Base-by-base conservation (phyloP, 2,888 invertebrate species). In the Stenodema calcarata region DNA sequence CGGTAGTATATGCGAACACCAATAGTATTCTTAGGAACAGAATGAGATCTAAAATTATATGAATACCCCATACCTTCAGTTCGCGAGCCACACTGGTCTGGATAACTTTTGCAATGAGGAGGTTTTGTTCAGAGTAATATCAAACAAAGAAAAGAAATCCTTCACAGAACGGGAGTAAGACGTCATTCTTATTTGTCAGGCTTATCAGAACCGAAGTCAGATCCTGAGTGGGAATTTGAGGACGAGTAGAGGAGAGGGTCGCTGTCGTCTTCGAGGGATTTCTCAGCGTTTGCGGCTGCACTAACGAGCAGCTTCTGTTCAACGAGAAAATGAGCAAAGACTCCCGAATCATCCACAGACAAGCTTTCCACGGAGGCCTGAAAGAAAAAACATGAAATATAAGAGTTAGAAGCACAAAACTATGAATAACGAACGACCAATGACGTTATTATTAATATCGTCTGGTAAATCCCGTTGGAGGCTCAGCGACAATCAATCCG, bases 291-390 rank as follows among this genome's bases (percentile, higher is more conserved):
- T 16, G 42, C 11, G 0, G 82, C 23, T 0, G 86, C 86, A 18
- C 80, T 70, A 16, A 79, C 70, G 30, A 83, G 62, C 41, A 86
- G 73, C 81, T 70, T 42, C 44, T 88, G 86, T 2, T 70, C 88
- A 12, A 84, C 54, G 70, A 88, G 69, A n/a, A 79, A 35, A 14
- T 62, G 69, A 18, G 84, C 87, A 76, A 88, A 88, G 41, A 88
- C 88, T 30, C 88, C 87, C n/a, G 75, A 83, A 54, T 88, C 89
- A 50, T 88, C 89, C 16, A 89, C 88, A 42, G 88, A 88, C 79
- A 88, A 87, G 70, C 88, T 76, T 73, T 88, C 87, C 27, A 87
- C 88, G n/a, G 87, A 86, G 1, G 88, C 79, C 88, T 88, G 87
- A 42, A 87, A 81, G 35, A 41, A 85, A 11, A 62, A 84, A 85